Base-by-base conservation (phyloP, 2,888 invertebrate genomes). In the Strigamia crassipes region DNA sequence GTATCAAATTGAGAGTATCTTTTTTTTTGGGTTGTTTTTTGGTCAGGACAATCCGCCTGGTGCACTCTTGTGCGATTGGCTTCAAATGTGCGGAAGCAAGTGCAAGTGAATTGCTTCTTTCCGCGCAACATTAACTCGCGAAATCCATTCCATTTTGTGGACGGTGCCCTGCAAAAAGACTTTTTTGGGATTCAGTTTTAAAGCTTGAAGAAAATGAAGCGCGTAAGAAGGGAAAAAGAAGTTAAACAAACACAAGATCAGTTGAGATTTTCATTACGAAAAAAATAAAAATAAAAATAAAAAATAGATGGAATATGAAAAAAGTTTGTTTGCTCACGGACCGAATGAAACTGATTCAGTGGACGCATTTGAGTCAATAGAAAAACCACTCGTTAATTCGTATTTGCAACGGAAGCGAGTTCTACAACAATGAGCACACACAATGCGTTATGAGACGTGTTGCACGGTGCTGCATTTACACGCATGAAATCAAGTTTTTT, bases 91-190 rank as follows among this genome's bases (percentile, higher is more conserved):
- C 80, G 80, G 80, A 80, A 80, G 51, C 46, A 80, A 80, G 46
- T 41, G 80, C 80, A 80, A 80, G 46, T 80, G 80, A 80, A 73
- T 80, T 80, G 80, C 80, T 80, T 23, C 46, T 51, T 51, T 80
- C 80, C 80, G 80, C 80, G 80, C 80, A 80, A 80, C 80, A 80
- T 80, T 80, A 80, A 80, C 80, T n/a, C 80, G 46, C 46, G 80
- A 46, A 80, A 80, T 80, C 80, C 80, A 80, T 80, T 80, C 51
- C 80, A 38, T 41, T 78, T 78, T 78, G 78, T 41, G 78, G 78
- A 73, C 73, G 31, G 73, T 73, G 27, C 73, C 73, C 73, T 31
- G n/a, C 73, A 73, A 31, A 31, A 66, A 8, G 73, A 27, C 27
- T 27, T 73, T 73, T 73, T 73, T 73, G 13, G 73, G 31, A 31